Base-by-base conservation (phyloP, 2,113 vertebrate genomes). In the Gasterosteus aculeatus region DNA sequence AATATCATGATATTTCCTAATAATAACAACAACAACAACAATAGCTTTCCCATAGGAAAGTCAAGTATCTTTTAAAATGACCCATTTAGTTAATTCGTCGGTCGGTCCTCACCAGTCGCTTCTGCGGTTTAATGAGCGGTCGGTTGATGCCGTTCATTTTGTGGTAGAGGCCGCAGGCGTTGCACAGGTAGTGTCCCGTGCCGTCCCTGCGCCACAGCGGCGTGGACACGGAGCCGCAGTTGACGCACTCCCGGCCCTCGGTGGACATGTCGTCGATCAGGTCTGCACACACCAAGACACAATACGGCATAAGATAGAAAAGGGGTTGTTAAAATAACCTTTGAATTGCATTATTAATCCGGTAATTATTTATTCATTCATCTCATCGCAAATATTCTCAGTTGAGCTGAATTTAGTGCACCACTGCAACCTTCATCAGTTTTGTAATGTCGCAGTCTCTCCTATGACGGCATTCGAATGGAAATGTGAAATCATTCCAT, bases 81-180 rank as follows among this genome's bases (percentile, higher is more conserved):
- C 47, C n/a, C n/a, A n/a, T 38, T 38, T 7, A 7, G 35, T 51
- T 19, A 53, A 3, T 38, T 44, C 3, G 42, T 44, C 42, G 42
- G 14, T 44, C 42, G 9, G 10, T 44, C 42, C 95, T 95, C 94
- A 98, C 98, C 96, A 98, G 94, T 57, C 97, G 95, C 88, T 97
- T 98, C 94, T 98, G 97, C 0, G 98, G 97, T 79, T 97, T 97
- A 81, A 97, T 95, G 5, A 99, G 97, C 0, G 98, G 98, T 77
- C 98, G 89, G 94, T 98, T 99, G 92, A 97, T 96, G 49, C 97
- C 97, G 35, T 99, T 99, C 96, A 99, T 97, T 87, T 97, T 99
- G 94, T 99, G 97, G 87, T 99, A 99, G 64, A 99, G 96, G 46
- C 98, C 98, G 26, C 98, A 99, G 47, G 98, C 98, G 38, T 99